Evolutionary conservation across 2,797 vertebrate genomes (phyloP).

Genomic region (Nannoperca australis): DNA sequence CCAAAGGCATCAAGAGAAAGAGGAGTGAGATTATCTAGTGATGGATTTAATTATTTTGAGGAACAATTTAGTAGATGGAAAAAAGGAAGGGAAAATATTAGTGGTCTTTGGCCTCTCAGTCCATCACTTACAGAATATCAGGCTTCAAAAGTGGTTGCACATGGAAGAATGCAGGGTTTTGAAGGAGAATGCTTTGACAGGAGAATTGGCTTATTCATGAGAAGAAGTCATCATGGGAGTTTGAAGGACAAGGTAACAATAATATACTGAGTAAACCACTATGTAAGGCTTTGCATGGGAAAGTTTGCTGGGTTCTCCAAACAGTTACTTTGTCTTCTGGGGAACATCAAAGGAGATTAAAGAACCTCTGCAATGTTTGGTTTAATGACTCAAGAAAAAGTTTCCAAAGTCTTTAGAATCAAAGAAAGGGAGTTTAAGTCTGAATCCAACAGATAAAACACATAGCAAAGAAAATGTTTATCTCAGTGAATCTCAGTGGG

Average conservation of each 20-base stretch:
- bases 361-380: constrained; percentile 49
- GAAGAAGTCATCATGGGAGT: constrained; percentile 63
- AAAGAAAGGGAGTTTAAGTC: constrained; percentile 45
- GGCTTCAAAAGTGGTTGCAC: constrained; percentile 76
- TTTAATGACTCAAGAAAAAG: constrained; percentile 55
- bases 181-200: constrained; percentile 65
- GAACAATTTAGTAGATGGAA: constrained; percentile 54
- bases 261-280: constrained; percentile 66
- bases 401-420: constrained; percentile 55
- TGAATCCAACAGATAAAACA: constrained; percentile 43
- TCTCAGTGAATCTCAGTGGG: constrained; percentile 1
- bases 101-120: constrained; percentile 64
- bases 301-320: constrained; percentile 49
- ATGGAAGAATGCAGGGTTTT: constrained; percentile 69
- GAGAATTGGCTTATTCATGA: constrained; percentile 65
- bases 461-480: constrained; percentile 34
- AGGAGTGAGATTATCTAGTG: constrained; percentile 62
- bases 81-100: constrained; percentile 64
- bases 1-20: constrained; percentile 58
- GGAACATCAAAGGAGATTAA: constrained; percentile 68
- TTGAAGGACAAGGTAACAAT: constrained; percentile 75
- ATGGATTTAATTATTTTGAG: constrained; percentile 72
- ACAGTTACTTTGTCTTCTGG: constrained; percentile 56
- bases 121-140: constrained; percentile 65
- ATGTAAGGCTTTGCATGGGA: constrained; percentile 59